phyloP scores from a whole-genome alignment of 2,888 invertebrate species.

The Agapostemon virescens region DNA sequence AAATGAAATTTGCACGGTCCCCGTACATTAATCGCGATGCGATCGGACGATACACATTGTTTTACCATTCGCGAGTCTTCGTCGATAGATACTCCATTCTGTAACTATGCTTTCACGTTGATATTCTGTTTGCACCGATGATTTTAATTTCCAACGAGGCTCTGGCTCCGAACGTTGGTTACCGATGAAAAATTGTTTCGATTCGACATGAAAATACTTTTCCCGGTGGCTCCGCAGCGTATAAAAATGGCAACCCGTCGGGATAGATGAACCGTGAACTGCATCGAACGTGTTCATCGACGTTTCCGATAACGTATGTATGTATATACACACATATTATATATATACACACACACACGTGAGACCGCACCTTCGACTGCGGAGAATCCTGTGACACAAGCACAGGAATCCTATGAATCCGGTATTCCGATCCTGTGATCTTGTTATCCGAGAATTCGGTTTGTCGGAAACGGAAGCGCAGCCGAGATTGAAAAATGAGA shows the following conservation, averaged over 20 bases:
- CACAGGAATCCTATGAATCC: conserved; percentile 31
- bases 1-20: background rate
- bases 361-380: conserved; percentile 22
- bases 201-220: conserved; percentile 14
- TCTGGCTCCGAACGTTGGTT: background rate
- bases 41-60: background rate
- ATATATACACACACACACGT: too few relatives aligned
- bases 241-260: conserved; percentile 22
- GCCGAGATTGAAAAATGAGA: background rate
- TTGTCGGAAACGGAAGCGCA: background rate
- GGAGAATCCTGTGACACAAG: conserved; percentile 25
- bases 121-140: background rate
- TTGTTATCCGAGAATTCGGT: conserved; percentile 20
- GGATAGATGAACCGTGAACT: conserved; percentile 16
- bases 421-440: conserved; percentile 28
- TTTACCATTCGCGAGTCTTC: background rate
- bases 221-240: background rate
- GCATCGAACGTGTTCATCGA: conserved; percentile 17
- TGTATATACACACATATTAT: background rate
- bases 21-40: background rate
- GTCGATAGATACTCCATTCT: background rate
- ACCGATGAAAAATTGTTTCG: conserved; percentile 4
- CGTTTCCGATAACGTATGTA: conserved; percentile 30
- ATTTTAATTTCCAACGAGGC: background rate
- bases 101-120: background rate